phyloP scores from a whole-genome alignment of 2,888 invertebrate species.

The Operophtera brumata region DNA sequence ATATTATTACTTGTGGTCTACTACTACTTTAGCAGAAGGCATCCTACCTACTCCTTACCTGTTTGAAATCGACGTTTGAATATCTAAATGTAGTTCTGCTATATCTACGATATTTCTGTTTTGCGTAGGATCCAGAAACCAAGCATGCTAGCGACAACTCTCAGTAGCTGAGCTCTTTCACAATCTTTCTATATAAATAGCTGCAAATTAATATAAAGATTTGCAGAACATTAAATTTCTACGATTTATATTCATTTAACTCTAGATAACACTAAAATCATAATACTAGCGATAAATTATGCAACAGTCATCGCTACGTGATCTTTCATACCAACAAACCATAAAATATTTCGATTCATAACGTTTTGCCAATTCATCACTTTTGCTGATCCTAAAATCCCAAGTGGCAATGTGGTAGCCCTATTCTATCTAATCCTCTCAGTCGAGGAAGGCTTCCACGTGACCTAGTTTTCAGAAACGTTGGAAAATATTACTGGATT shows the following conservation, averaged over 20 bases:
- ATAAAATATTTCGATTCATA: slow-evolving; percentile 16
- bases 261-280: slow-evolving; percentile 1
- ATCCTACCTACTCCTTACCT: no score
- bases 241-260: not conserved
- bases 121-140: no score
- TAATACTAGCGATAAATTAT: slow-evolving; percentile 14
- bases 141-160: no score
- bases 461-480: slow-evolving; percentile 43
- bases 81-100: no score
- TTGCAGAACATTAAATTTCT: not conserved
- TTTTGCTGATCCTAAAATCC: slow-evolving; percentile 14
- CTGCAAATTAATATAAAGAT: not conserved
- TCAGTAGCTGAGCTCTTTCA: not conserved
- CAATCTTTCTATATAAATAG: not conserved
- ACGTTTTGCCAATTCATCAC: slow-evolving; percentile 30
- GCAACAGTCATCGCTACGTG: slow-evolving; percentile 19
- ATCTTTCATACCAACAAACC: slow-evolving; percentile 12
- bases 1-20: no score
- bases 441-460: slow-evolving; percentile 30
- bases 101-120: no score
- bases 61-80: no score
- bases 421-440: slow-evolving; percentile 34
- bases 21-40: no score
- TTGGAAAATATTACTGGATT: slow-evolving; percentile 42
- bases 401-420: slow-evolving; percentile 28